Base-by-base conservation (phyloP, 2,797 vertebrate genomes). In the Catamblyrhynchus diadema region DNA sequence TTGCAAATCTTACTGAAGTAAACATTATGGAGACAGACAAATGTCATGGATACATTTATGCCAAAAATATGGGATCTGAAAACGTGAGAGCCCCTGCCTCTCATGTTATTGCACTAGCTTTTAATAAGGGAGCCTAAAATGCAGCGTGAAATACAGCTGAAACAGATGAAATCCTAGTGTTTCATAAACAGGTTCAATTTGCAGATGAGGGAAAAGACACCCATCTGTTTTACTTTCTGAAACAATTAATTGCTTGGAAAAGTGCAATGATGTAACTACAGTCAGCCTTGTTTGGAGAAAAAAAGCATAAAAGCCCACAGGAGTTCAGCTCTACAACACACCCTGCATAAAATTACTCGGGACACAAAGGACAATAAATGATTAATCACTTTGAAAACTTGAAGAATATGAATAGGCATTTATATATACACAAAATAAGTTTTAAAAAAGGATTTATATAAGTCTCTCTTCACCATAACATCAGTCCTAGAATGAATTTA, bases 1-100 rank as follows among this genome's bases (percentile, higher is more conserved):
- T 33, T 86, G 90, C 94, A 94, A 93, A 78, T 86, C 91, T 96
- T 72, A 86, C 54, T 50, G 89, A 95, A 92, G 84, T 90, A 96
- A 97, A 96, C 88, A 74, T 72, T 89, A 83, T 61, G 64, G 61
- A 90, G 93, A 90, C 88, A 86, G 91, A n/a, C 42, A 86, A 94
- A 74, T 81, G 95, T 85, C 72, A 78, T 8, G 44, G 79, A 70
- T 83, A 85, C 0, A 5, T 51, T 94, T 62, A 54, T 47, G 60
- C 75, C 75, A 92, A 92, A 89, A 88, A 44, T 7, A 48, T 0
- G 18, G 72, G 51, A 27, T 75, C 42, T 69, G 59, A 73, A 71
- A 75, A 85, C 23, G 15, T 4, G 17, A 12, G 20, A 90, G 45
- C 21, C 61, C 54, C 53, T 57, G 32, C 65, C 61, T 50, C 56